Evolutionary conservation across 1,140 invertebrate genomes (phyloP).

Genomic region (Maconellicoccus hirsutus): DNA sequence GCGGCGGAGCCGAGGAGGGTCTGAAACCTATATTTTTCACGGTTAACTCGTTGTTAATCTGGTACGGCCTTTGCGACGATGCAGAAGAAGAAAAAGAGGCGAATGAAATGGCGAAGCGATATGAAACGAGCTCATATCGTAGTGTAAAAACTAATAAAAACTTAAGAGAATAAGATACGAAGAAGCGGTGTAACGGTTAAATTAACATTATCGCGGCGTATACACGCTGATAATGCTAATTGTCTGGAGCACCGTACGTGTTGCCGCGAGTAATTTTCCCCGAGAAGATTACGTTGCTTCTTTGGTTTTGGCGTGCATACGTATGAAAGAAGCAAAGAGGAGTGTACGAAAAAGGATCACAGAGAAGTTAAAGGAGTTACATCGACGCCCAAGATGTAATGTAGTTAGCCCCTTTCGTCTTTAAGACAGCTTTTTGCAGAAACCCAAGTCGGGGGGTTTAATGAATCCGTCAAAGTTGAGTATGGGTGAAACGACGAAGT

Average conservation of each 20-base stretch:
- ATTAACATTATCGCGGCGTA: slow-evolving; percentile 7
- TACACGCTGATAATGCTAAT: slow-evolving; percentile 8
- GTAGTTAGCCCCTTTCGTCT: background rate
- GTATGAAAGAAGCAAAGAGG: background rate
- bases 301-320: background rate
- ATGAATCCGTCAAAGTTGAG: slow-evolving; percentile 7
- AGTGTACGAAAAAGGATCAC: background rate
- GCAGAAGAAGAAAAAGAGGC: no score
- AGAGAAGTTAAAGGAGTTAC: background rate
- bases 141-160: slow-evolving; percentile 10
- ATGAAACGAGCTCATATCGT: background rate
- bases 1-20: no score
- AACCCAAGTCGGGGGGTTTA: no score
- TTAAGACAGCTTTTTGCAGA: background rate
- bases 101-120: no score
- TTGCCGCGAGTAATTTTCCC: background rate
- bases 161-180: background rate
- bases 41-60: no score
- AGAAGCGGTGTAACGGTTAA: background rate
- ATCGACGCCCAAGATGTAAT: background rate
- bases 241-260: background rate
- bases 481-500: background rate
- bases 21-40: no score
- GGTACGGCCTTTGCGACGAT: no score
- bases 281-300: background rate